Base-by-base conservation (phyloP, 2,888 invertebrate species). In the Orchesellides sinensis region DNA sequence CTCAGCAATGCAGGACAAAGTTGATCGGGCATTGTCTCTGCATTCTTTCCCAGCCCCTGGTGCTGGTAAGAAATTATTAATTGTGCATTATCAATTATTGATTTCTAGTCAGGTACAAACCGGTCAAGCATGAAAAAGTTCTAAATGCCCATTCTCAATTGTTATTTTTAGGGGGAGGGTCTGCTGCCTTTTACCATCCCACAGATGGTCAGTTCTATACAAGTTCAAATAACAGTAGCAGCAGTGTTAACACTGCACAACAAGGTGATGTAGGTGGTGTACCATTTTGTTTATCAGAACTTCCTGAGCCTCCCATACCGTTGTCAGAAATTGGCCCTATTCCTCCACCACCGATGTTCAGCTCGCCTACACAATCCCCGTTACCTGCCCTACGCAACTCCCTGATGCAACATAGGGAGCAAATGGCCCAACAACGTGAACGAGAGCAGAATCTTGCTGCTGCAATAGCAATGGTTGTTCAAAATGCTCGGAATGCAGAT, bases 291-390 rank as follows among this genome's bases (percentile, higher is more conserved):
- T 92, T 96, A 89, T 95, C 95, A 88, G 96, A 96, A 90, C 92
- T 96, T 90, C 96, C 96, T 88, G 96, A 96, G 91, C 96, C 96
- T 88, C 96, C 96, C 88, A 96, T 97, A 89, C 96, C 96, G 75
- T 92, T 97, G 86, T 96, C 96, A 87, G 97, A 97, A 90, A 97
- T 97, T 91, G 97, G 97, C 85, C 97, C 96, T 87, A 96, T 96
- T 90, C 96, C 96, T 89, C 97, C 97, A 89, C 97, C 97, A 89
- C 97, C 97, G 88, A 97, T 97, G 97, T 97, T 97, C 93, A 96
- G 96, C 91, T 96, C 96, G 21, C 89, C 89, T 32, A 47, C 74
- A 29, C 74, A 74, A 29, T 88, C 88, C 32, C 88, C 89, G 21
- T 69, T 88, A 61, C 88, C 88, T 17, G 77, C 84, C 19, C 85